Conservation (phyloP, 2,888 invertebrate genomes). For the Nineta flava region DNA sequence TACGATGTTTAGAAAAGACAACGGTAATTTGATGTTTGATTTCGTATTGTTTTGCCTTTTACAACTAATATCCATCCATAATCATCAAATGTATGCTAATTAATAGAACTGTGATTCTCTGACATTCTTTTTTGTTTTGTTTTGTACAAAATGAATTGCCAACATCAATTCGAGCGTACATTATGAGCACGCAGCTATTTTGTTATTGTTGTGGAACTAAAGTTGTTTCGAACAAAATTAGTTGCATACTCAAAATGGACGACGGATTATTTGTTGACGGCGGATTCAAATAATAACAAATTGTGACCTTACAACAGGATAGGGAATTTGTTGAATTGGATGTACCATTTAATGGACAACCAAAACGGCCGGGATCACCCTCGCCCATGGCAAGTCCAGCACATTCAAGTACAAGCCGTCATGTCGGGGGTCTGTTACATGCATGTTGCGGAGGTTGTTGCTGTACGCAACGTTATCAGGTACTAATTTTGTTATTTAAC, state of each 20-base stretch:
- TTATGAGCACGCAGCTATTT: too few relatives aligned
- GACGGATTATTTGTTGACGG: too few relatives aligned
- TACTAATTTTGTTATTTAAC: constrained; percentile 25
- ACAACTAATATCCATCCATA: too few relatives aligned
- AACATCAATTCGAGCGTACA: too few relatives aligned
- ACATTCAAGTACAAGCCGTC: constrained; percentile 59
- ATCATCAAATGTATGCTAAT: too few relatives aligned
- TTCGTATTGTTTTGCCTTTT: too few relatives aligned
- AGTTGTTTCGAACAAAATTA: not conserved
- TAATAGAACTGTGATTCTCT: too few relatives aligned
- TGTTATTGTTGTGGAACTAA: too few relatives aligned
- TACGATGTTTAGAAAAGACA: constrained; percentile 94
- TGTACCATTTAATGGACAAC: constrained; percentile 84
- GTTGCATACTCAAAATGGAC: not conserved
- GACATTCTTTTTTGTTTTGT: too few relatives aligned
- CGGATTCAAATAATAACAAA: too few relatives aligned
- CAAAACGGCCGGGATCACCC: constrained; percentile 79
- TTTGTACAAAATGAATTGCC: too few relatives aligned
- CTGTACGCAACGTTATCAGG: constrained; percentile 81
- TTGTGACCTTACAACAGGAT: constrained; percentile 43
- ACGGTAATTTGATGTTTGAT: constrained; percentile 50
- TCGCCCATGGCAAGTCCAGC: constrained; percentile 77
- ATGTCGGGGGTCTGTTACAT: constrained; percentile 55
- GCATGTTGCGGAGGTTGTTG: constrained; percentile 61
- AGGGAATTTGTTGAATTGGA: constrained; percentile 95